These are phyloP conservation scores for Diorhabda elongata DNA, from an alignment of 1,140 invertebrate genomes.

Conservation along the genomic window DNA sequence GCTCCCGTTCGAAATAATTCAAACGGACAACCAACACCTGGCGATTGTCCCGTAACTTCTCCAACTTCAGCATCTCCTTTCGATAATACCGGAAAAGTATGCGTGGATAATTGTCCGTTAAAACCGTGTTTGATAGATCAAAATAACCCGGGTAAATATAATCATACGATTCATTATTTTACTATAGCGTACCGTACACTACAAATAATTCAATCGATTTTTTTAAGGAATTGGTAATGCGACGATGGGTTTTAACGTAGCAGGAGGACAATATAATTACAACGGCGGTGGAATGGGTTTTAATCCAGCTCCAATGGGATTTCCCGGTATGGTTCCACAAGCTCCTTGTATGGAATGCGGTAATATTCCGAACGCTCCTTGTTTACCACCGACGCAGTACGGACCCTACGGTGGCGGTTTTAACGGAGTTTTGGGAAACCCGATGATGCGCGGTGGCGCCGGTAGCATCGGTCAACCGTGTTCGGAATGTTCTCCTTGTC, in stretches of 20 bases:
- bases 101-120: not conserved
- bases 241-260: no score
- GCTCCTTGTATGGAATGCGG: conserved; percentile 39
- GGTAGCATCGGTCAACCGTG: not conserved
- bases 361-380: conserved; percentile 21
- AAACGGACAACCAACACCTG: not conserved
- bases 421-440: not conserved
- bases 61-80: conserved; percentile 1
- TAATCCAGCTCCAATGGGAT: not conserved
- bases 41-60: conserved; percentile 22
- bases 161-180: not conserved
- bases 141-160: not conserved
- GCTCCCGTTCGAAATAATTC: not conserved
- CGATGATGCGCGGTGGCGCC: not conserved
- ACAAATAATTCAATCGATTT: no score
- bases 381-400: not conserved
- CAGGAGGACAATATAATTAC: no score
- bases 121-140: conserved; percentile 4
- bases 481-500: not conserved
- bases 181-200: no score
- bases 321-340: not conserved
- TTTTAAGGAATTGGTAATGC: no score
- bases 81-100: not conserved
- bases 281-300: not conserved
- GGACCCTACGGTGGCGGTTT: not conserved